Evolutionary conservation across 2,888 invertebrate genomes (phyloP), one percentile per base, ranked within the genome.

Genomic region (Spisula subtruncata): DNA sequence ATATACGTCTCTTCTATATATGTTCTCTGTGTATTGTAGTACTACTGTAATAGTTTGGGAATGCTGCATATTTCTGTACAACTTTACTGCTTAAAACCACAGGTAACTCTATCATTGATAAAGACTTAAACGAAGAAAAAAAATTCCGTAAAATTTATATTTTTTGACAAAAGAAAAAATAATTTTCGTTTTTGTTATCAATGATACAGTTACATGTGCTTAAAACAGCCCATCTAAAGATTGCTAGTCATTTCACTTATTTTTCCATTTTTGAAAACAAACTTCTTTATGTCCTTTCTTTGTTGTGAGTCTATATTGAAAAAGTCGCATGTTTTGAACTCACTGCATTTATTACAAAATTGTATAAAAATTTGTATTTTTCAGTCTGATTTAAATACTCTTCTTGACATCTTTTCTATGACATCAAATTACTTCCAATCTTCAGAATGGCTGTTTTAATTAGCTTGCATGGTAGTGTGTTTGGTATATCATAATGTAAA

Each of bases 381-480:
- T 18, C 60, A 4, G 18, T 2, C 18, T 60, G 20, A 60, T 60
- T 14, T 20, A n/a, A 20, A 6, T 60, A 60, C 25, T 60, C 6
- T 60, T 25, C 12, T 25, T 25, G 0, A 10, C 25, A 25, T 66
- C 14, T 4, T 66, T 66, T 66, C 6, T 8, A 6, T 66, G 25
- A 6, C 12, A 6, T 10, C 25, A 66, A n/a, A 4, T 66, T 66
- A 5, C 60, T 66, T 66, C 12, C 60, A 66, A 66, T 25, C 60
- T 66, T 2, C 2, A 25, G 60, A 25, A 20, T 4, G 60, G 25
- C 60, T 66, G 60, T 66, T 66, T 66, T n/a, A 66, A 66, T 66
- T 66, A 25, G 60, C 60, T 66, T 66, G 60, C 60, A 66, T 66
- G 60, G 60, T 66, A 25, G 60, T 66, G 60, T 51, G 5, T 66